These are phyloP conservation scores for Akabosia matsudoensis DNA, from an alignment of 1,140 invertebrate genomes.

Conservation along the genomic window DNA sequence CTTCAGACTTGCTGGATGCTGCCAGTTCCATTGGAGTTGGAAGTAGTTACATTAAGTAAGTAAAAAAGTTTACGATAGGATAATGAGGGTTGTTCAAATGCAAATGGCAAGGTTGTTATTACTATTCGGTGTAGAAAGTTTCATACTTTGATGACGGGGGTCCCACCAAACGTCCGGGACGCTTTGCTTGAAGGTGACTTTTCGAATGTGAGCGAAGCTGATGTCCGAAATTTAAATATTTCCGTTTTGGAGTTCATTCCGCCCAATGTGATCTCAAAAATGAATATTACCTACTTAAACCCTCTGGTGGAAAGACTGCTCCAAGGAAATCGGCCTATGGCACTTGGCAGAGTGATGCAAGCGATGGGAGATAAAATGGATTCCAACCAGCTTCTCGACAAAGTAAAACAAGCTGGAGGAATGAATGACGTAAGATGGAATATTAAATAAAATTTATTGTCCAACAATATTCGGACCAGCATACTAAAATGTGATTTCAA, in stretches of 20 bases:
- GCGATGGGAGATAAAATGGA: slow-evolving; percentile 35
- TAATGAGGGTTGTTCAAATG: neutral
- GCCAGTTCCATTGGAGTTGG: slow-evolving; percentile 7
- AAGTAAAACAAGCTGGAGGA: slow-evolving; percentile 27
- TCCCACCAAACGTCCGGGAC: slow-evolving; percentile 31
- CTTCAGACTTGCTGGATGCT: neutral
- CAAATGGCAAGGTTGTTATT: neutral
- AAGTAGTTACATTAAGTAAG: neutral
- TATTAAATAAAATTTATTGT: neutral
- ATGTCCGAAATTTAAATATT: slow-evolving; percentile 33
- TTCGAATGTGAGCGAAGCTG: slow-evolving; percentile 38
- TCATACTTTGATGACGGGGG: slow-evolving; percentile 27
- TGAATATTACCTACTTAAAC: slow-evolving; percentile 33
- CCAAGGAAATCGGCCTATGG: slow-evolving; percentile 35
- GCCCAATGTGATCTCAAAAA: slow-evolving; percentile 40
- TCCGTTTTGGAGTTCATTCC: slow-evolving; percentile 40
- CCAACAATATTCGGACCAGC: neutral
- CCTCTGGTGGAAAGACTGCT: slow-evolving; percentile 34
- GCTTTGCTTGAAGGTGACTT: slow-evolving; percentile 39
- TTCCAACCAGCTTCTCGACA: slow-evolving; percentile 26
- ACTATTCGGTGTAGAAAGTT: slow-evolving; percentile 24
- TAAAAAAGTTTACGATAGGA: neutral
- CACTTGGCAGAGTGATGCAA: slow-evolving; percentile 34
- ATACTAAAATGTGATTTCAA: neutral
- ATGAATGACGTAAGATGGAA: slow-evolving; percentile 25